Evolutionary conservation across 2,888 invertebrate genomes (phyloP), one percentile per base, ranked within the genome.

Genomic region (Malthinus seriepunctatus): DNA sequence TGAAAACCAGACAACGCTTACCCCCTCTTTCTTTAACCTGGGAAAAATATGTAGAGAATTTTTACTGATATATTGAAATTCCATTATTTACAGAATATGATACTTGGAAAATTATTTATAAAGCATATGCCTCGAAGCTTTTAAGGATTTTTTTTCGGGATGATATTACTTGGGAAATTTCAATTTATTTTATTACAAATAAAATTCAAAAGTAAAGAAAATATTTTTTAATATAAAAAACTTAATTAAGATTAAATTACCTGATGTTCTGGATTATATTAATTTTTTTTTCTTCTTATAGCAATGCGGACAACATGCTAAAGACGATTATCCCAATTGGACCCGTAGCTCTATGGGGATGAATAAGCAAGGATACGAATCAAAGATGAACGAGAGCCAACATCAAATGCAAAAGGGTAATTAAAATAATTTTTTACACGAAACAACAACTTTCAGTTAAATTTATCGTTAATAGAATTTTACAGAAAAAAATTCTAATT

Each of bases 361-460:
- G 73, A 78, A 77, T 67, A 82, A 82, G 64, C 81, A 82, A 66
- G 81, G 81, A 54, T 82, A 82, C 73, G 82, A 82, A 77, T 82
- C 83, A 54, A 83, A 83, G 71, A 83, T 83, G 83, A 82, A 80
- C 66, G 79, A 79, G 32, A 78, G 78, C 65, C 72, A 72, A 54
- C 76, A 76, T 63, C 82, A 83, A 67, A 77, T 83, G 79, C 82
- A 82, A 67, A 83, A 83, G 79, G 82, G 83, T 82, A 73, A 42
- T 42, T 42, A 23, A 12, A 42, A 42, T 42, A 23, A 48, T 48
- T 54, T 47, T 56, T 56, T 57, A 49, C n/a, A n/a, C 57, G 57
- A 54, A 54, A 61, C 54, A 14, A 23, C 14, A 42, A 42, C 39
- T 42, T 42, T 42, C 39, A 42, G 39, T 23, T 15, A 42, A 38